A percentile compares a stretch with the other conserved stretches of the same genome.
These are phyloP conservation scores for Nephotettix cincticeps DNA, from an alignment of 1,140 invertebrate genomes.

Conservation along the genomic window DNA sequence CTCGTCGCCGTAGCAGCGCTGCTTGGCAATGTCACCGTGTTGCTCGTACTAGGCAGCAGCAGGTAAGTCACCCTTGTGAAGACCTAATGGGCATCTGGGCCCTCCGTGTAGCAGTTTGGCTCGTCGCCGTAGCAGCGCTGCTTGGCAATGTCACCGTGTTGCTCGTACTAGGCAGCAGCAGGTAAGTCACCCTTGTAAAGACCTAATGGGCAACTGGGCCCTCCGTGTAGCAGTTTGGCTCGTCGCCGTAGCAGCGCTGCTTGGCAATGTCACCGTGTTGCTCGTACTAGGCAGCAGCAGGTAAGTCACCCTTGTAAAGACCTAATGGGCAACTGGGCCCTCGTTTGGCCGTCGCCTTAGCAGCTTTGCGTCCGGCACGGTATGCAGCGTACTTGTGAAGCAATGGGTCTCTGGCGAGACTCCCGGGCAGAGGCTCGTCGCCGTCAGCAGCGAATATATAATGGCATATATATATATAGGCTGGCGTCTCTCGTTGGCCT, in stretches of 20 bases:
- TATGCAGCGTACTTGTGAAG: too few species aligned
- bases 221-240: constrained; percentile 81
- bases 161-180: constrained; percentile 71
- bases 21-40: constrained; percentile 73
- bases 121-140: constrained; percentile 63
- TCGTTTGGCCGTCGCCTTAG: constrained; percentile 72
- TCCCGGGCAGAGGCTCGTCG: too few species aligned
- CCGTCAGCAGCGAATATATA: too few species aligned
- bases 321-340: constrained; percentile 79
- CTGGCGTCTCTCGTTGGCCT: too few species aligned
- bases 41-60: constrained; percentile 66
- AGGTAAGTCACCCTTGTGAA: constrained; percentile 75
- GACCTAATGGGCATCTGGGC: constrained; percentile 85
- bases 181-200: constrained; percentile 89
- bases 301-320: constrained; percentile 91
- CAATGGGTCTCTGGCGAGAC: too few species aligned
- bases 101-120: constrained; percentile 78
- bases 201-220: constrained; percentile 82
- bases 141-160: constrained; percentile 77
- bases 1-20: constrained; percentile 62
- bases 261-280: constrained; percentile 77
- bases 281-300: constrained; percentile 74
- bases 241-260: constrained; percentile 59
- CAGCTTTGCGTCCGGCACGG: too few species aligned
- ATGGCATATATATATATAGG: too few species aligned